Evolutionary conservation across 1,140 invertebrate genomes (phyloP), one percentile per base, ranked within the genome.

Genomic region (Cotesia glomerata): DNA sequence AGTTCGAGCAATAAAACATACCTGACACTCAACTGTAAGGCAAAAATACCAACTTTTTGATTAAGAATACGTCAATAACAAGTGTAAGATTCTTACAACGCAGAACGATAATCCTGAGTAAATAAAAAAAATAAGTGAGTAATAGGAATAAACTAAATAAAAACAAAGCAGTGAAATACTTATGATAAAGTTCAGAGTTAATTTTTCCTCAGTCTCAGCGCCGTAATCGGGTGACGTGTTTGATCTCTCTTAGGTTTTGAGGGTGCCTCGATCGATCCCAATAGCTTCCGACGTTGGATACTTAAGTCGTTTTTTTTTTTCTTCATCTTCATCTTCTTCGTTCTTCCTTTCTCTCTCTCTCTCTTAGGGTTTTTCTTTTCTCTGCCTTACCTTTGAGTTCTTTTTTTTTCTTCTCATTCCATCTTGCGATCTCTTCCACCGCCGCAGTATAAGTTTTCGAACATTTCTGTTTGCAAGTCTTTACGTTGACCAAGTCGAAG

Each of bases 211-310:
- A 13, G 18, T 14, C 66, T 62, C 36, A 13, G 36, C 49, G 49
- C 65, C 62, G 62, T 66, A 72, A 72, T 72, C 70, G 70, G 63
- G 62, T 72, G 70, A 72, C 59, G 63, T 72, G 70, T 72, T 72
- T 72, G 70, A 72, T 72, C 70, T 65, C 61, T 64, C 45, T 71
- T 71, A 54, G 63, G 36, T 66, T 72, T 54, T 8, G 35, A 18
- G 16, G 51, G 61, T 26, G 69, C 54, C 63, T 65, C 51, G 63
- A 66, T 72, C 52, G 70, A 72, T 72, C 62, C 51, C 45, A 39
- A 58, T 32, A 71, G n/a, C 68, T 70, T 36, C 59, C 69, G 49
- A 71, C 69, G 61, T 34, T 45, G 32, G 59, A 32, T 58, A 61
- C 51, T 71, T 69, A 8, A 39, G 8, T 69, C 35, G 9, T 3